Base-by-base conservation (phyloP, 2,113 vertebrate genomes). In the Antennarius striatus region DNA sequence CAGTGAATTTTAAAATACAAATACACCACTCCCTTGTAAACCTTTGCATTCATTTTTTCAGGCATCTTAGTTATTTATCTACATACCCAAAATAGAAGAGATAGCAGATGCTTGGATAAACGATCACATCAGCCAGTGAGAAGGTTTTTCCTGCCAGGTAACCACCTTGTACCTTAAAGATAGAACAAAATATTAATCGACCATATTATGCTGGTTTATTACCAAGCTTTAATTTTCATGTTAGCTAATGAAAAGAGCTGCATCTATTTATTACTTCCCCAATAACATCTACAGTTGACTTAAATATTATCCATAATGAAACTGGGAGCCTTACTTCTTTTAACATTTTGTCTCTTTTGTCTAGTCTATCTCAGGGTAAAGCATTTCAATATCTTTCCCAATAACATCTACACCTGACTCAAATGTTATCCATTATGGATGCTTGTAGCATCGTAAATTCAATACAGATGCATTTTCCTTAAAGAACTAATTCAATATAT, bases 141-240 rank as follows among this genome's bases (percentile, higher is more conserved):
- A 89, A 90, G 29, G 0, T 47, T n/a, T 87, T 88, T 79, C 91
- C 90, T 36, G 81, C 77, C 58, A 91, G 39, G 65, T 28, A 89
- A 13, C 43, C 1, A 0, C 71, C 75, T 0, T 66, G 4, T 3
- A 0, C 3, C 81, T 81, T 10, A 2, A 65, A 47, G 2, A 49
- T 39, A 66, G 12, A 49, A 12, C 5, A 13, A 15, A 17, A 10
- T 22, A 22, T 17, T 36, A 51, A 16, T 10, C 16, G 10, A 13
- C 13, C 12, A 53, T 53, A 12, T 28, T 50, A 17, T 9, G 16
- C 32, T 36, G 3, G 7, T 36, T 4, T 4, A 3, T 7, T 36
- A 36, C 32, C 32, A 36, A 2, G 32, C 32, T 36, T 4, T 36
- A 1, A 36, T 36, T 7, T 5, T 36, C 32, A 36, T 36, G 32